These are phyloP conservation scores for Actinia tenebrosa DNA, from an alignment of 64 coral and sea anemone species.

Conservation along the genomic window DNA sequence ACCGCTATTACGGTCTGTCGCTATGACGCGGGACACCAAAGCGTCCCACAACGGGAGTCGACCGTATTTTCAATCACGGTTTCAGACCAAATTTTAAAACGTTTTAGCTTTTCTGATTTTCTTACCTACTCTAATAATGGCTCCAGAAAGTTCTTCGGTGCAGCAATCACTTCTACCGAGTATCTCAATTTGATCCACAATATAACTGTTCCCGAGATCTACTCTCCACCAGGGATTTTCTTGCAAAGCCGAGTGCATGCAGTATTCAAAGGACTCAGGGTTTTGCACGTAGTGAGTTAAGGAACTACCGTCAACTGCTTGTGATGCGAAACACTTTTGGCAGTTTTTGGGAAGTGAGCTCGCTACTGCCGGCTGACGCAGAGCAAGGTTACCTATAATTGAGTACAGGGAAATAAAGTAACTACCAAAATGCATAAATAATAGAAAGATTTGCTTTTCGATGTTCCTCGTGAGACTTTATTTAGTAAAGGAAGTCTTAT, in stretches of 20 bases:
- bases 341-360: background rate
- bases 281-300: background rate
- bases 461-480: too few species aligned
- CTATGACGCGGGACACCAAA: too few species aligned
- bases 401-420: background rate
- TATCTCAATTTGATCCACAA: constrained; percentile 18
- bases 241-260: background rate
- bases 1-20: too few species aligned
- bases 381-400: background rate
- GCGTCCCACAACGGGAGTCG: too few species aligned
- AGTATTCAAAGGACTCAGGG: background rate
- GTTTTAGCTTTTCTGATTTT: background rate
- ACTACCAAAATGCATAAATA: background rate
- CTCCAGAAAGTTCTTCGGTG: background rate
- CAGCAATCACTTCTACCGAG: background rate
- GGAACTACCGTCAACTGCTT: background rate
- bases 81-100: too few species aligned
- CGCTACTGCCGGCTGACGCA: background rate
- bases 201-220: constrained; percentile 27
- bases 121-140: background rate
- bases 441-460: background rate
- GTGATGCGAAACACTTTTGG: background rate
- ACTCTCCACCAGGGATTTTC: constrained; percentile 38
- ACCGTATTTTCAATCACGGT: too few species aligned
- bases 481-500: too few species aligned